Percentiles rank a stretch among this genome's conserved stretches.
phyloP scores from a whole-genome alignment of 2,797 vertebrate species.

The Garrulus glandarius region DNA sequence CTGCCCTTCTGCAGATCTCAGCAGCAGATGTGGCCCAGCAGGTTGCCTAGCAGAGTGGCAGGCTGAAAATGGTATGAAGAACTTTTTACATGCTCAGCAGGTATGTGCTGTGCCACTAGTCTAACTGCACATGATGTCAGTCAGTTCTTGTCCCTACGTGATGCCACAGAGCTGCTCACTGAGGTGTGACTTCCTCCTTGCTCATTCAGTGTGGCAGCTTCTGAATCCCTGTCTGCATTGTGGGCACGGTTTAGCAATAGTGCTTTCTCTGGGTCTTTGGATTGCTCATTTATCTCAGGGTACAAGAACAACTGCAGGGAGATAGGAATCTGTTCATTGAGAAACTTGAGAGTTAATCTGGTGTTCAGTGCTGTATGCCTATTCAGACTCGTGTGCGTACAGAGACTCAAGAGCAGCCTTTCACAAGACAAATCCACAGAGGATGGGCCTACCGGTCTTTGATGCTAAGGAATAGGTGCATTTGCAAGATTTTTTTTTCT shows the following conservation, averaged over 20 bases:
- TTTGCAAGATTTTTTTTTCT: background rate
- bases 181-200: background rate
- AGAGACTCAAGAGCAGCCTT: background rate
- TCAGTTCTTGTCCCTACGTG: background rate
- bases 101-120: background rate
- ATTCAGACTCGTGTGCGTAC: rapidly evolving
- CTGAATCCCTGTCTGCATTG: background rate
- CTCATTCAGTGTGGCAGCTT: background rate
- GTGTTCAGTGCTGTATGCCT: background rate
- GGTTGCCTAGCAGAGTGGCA: background rate
- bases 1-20: background rate
- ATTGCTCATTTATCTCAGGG: background rate
- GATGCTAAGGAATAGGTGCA: background rate
- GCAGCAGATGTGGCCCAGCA: background rate
- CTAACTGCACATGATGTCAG: background rate
- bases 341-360: background rate
- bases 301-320: background rate
- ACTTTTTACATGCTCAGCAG: background rate
- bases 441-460: background rate
- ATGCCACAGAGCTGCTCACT: background rate
- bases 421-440: background rate
- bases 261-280: background rate
- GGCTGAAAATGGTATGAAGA: background rate
- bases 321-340: background rate
- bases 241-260: background rate